These are phyloP conservation scores for Lordiphosa andalusiaca DNA, from an alignment of 2,888 invertebrate genomes.

Conservation along the genomic window DNA sequence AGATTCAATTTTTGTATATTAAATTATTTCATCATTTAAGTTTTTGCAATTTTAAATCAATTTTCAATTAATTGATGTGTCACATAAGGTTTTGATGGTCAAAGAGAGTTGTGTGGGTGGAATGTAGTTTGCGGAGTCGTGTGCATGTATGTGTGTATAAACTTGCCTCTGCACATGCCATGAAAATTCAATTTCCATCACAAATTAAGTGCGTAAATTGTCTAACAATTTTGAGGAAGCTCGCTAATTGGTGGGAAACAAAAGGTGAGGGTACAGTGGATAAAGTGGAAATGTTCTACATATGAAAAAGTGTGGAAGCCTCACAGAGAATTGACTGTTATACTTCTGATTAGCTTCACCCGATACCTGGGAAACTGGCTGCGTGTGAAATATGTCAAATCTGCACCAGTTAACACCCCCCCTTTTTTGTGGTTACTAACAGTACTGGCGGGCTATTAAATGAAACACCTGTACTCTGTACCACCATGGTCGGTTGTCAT, in stretches of 20 bases:
- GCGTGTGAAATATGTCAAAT: constrained; percentile 2
- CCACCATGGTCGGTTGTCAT: no score
- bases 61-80: constrained; percentile 9
- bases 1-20: constrained; percentile 29
- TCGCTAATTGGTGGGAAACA: constrained; percentile 22
- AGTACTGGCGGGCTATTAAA: not conserved
- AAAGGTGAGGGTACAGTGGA: not conserved
- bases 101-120: no score
- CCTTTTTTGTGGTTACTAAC: not conserved
- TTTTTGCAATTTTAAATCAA: constrained; percentile 25
- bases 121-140: not conserved
- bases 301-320: no score
- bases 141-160: constrained; percentile 1
- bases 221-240: not conserved
- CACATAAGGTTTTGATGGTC: not conserved
- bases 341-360: no score
- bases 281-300: no score
- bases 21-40: constrained; percentile 42
- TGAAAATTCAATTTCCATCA: constrained; percentile 1
- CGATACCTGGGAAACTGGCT: not conserved
- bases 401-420: not conserved
- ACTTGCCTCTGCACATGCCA: not conserved
- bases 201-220: constrained; percentile 1
- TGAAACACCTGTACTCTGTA: not conserved
- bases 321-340: no score